phyloP scores from a whole-genome alignment of 2,113 vertebrate genomes.

The Carlito syrichta region DNA sequence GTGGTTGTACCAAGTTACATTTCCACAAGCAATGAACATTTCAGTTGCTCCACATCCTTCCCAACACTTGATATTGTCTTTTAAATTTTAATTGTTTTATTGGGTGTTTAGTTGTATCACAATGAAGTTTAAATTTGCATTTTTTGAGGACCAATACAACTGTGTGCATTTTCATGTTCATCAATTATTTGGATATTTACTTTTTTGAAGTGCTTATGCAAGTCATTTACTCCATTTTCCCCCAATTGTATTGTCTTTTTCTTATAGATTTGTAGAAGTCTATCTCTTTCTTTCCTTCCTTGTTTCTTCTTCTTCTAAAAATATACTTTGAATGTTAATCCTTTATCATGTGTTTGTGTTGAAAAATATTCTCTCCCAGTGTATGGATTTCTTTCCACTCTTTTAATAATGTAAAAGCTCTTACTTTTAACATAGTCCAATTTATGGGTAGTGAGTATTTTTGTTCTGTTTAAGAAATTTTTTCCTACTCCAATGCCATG shows the following conservation, averaged over 20 bases:
- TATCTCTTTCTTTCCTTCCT: background rate
- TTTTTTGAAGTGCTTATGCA: constrained; percentile 10
- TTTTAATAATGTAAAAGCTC: background rate
- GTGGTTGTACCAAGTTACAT: background rate
- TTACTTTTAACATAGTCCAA: background rate
- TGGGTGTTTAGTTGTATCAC: background rate
- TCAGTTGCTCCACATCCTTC: background rate
- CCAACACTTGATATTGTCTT: background rate
- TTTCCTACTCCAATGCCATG: background rate
- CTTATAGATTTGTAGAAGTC: background rate
- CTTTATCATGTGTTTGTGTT: background rate
- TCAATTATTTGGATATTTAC: constrained; percentile 20
- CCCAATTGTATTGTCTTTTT: background rate
- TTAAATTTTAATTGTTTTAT: background rate
- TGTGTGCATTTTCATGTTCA: background rate
- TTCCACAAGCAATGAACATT: background rate
- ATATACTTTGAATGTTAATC: background rate
- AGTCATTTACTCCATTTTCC: background rate
- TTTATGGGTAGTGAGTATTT: background rate
- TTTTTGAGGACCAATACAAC: background rate
- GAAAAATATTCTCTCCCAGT: constrained; percentile 25
- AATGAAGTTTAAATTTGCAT: background rate
- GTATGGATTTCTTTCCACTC: background rate
- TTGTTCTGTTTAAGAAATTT: background rate
- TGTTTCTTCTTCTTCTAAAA: constrained; percentile 11